These are phyloP conservation scores for Apus apus DNA, from an alignment of 2,113 vertebrate species.

Conservation along the genomic window DNA sequence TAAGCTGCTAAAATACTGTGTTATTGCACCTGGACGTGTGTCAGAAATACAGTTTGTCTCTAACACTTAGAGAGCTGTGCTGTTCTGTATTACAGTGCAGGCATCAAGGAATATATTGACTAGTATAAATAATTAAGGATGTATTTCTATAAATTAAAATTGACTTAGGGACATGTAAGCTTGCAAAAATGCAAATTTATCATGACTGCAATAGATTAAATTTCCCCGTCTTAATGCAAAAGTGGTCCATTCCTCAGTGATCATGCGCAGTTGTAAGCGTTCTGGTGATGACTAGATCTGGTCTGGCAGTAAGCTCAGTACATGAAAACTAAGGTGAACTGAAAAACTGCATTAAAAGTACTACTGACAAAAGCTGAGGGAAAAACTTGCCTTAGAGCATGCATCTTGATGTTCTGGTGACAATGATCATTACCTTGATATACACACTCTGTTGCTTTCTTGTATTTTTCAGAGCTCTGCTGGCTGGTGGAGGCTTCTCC, in stretches of 20 bases:
- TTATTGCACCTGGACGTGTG: background rate
- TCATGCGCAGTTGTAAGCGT: background rate
- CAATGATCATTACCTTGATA: background rate
- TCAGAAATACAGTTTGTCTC: background rate
- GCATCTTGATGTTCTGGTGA: background rate
- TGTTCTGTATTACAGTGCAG: background rate
- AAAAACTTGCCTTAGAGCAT: background rate
- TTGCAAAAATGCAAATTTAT: background rate
- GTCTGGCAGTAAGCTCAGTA: background rate
- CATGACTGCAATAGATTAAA: background rate
- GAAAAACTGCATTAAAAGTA: background rate
- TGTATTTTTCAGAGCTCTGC: slow-evolving; percentile 83
- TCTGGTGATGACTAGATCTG: background rate
- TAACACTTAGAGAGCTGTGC: background rate
- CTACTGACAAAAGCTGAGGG: background rate
- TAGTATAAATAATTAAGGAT: background rate
- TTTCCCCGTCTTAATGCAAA: background rate
- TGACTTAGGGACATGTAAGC: background rate
- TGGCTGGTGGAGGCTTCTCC: slow-evolving; percentile 96
- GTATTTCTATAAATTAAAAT: background rate
- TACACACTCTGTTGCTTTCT: background rate
- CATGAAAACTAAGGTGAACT: background rate
- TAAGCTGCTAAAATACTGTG: background rate
- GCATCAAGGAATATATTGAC: background rate
- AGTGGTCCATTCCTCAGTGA: background rate